Percentiles rank a stretch among this genome's conserved stretches.
These are phyloP conservation scores for Chorisops tibialis DNA, from an alignment of 2,888 invertebrate species.

Conservation along the genomic window DNA sequence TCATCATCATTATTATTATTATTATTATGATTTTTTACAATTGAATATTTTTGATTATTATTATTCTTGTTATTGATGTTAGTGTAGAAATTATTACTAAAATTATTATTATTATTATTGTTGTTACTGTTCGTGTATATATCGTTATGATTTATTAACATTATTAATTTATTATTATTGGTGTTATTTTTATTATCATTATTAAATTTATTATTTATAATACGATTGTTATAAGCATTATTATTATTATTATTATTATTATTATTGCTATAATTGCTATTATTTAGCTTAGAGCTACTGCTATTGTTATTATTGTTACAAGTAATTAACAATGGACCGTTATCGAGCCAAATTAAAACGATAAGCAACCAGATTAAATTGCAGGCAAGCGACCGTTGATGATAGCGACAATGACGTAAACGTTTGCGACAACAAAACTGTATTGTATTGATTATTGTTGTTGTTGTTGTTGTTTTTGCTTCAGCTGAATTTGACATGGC, in stretches of 20 bases:
- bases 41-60: slow-evolving; percentile 21
- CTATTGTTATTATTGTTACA: slow-evolving; percentile 37
- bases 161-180: slow-evolving; percentile 18
- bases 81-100: slow-evolving; percentile 1
- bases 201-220: slow-evolving; percentile 16
- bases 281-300: slow-evolving; percentile 14
- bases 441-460: neutral
- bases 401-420: neutral
- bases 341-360: slow-evolving; percentile 47
- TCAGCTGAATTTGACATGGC: neutral
- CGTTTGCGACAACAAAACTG: neutral
- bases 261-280: slow-evolving; percentile 25
- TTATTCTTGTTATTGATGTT: slow-evolving; percentile 23
- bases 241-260: slow-evolving; percentile 27
- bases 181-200: slow-evolving; percentile 10
- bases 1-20: neutral
- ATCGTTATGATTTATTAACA: slow-evolving; percentile 10
- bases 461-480: neutral
- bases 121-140: slow-evolving; percentile 26
- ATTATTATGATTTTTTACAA: no score
- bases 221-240: slow-evolving; percentile 19
- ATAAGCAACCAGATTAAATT: slow-evolving; percentile 48
- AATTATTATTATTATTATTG: slow-evolving; percentile 19
- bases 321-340: slow-evolving; percentile 43
- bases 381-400: slow-evolving; percentile 24